These are phyloP conservation scores for Myiagra hebetior DNA, from an alignment of 2,113 vertebrate genomes.

Conservation along the genomic window DNA sequence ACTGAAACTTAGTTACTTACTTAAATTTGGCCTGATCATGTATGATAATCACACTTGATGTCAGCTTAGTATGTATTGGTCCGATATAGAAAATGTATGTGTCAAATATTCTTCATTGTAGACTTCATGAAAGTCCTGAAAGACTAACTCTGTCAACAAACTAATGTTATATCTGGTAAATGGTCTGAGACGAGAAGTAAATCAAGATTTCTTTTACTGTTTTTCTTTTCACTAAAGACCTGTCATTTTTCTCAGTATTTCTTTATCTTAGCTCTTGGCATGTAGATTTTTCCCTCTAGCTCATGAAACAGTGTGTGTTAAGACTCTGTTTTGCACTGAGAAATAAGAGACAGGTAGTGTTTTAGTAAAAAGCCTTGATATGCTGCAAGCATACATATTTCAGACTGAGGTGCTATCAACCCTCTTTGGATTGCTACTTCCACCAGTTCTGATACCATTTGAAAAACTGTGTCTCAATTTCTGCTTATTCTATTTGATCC, in stretches of 20 bases:
- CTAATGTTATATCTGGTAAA: background rate
- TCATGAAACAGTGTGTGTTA: background rate
- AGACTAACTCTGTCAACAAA: background rate
- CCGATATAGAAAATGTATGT: accelerated
- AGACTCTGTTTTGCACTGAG: background rate
- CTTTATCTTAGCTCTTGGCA: background rate
- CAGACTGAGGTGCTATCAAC: background rate
- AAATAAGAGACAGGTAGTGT: background rate
- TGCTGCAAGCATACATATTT: background rate
- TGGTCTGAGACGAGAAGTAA: background rate
- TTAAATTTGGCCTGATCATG: background rate
- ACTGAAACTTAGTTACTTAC: background rate
- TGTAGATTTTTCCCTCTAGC: background rate
- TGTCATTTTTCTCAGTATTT: background rate
- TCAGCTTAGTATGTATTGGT: background rate
- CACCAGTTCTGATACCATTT: background rate
- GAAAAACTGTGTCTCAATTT: background rate
- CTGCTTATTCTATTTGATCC: background rate
- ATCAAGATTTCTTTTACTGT: background rate
- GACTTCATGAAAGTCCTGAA: background rate
- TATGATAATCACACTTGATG: background rate
- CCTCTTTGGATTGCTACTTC: background rate
- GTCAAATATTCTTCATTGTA: background rate
- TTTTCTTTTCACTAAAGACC: background rate
- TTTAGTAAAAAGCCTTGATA: background rate